These are phyloP conservation scores for Ariolimax columbianus DNA, from an alignment of 2,888 invertebrate genomes.

Conservation along the genomic window DNA sequence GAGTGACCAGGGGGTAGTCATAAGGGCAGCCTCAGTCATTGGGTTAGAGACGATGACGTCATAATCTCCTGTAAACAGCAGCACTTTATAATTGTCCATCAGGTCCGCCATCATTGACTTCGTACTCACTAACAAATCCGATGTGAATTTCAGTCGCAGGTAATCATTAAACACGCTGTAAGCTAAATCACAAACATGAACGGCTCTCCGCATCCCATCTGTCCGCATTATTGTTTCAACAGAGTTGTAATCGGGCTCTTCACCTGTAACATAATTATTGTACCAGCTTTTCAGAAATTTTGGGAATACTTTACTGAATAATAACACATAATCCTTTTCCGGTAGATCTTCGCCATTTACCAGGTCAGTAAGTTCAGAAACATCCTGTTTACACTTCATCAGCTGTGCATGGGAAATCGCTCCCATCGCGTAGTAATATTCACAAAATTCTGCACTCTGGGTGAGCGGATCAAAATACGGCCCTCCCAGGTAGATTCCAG, in stretches of 20 bases:
- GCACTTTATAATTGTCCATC: conserved; percentile 36
- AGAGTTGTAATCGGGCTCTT: no score
- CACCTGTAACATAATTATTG: not conserved
- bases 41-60: not conserved
- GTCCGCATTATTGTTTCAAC: not conserved
- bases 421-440: conserved; percentile 6
- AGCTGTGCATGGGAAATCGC: not conserved
- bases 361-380: not conserved
- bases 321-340: no score
- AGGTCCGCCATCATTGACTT: conserved; percentile 9
- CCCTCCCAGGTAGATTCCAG: conserved; percentile 76
- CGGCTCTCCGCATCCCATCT: not conserved
- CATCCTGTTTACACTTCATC: not conserved
- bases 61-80: conserved; percentile 15
- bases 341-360: not conserved
- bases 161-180: not conserved
- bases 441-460: not conserved
- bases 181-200: not conserved
- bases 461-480: conserved; percentile 72
- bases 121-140: conserved; percentile 4
- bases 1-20: conserved; percentile 29
- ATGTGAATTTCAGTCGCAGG: not conserved
- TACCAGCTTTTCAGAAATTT: not conserved
- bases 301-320: not conserved
- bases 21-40: conserved; percentile 4